Evolutionary conservation across 2,888 invertebrate genomes (phyloP), one percentile per base, ranked within the genome.

Genomic region (Mellilla xanthometata): DNA sequence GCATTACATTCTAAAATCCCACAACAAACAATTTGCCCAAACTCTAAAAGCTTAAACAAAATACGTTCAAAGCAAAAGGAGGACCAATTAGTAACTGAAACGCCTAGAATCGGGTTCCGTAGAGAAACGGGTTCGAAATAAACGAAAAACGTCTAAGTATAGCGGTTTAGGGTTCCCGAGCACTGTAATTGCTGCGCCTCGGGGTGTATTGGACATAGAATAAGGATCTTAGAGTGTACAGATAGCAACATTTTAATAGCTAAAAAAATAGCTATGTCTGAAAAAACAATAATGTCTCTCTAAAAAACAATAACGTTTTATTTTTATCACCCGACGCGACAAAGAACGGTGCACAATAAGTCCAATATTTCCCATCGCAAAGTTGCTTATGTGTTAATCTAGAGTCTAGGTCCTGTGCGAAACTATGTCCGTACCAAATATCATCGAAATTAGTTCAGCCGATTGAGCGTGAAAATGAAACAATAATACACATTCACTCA

Each of bases 31-130:
- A 31, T 31, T 9, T 27, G 3, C 19, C 19, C 7, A 28, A 32
- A 36, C 12, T 38, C 23, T 36, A n/a, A 5, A 19, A 30, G 12
- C 27, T 44, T 38, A 44, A 63, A 65, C 59, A 68, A 66, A 53
- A 65, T 56, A 63, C 62, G 62, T 62, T 65, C 66, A 70, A 72
- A 67, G 69, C 58, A 62, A 64, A n/a, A 41, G 61, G 57, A 53
- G 69, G 73, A 81, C 78, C 84, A 84, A 84, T 84, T 84, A 84
- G 84, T 82, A 82, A 82, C 70, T 53, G 77, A 83, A 73, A 68
- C 65, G 67, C 33, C 65, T 77, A 24, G 54, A 52, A 53, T 58
- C 77, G 66, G 70, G 64, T 83, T 81, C 71, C 72, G 60, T 57
- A 49, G 12, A 47, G 41, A 36, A 47, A 47, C 47, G 36, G 72